Evolutionary conservation across 1,140 invertebrate genomes (phyloP).

Genomic region (Platorchestia sp.): DNA sequence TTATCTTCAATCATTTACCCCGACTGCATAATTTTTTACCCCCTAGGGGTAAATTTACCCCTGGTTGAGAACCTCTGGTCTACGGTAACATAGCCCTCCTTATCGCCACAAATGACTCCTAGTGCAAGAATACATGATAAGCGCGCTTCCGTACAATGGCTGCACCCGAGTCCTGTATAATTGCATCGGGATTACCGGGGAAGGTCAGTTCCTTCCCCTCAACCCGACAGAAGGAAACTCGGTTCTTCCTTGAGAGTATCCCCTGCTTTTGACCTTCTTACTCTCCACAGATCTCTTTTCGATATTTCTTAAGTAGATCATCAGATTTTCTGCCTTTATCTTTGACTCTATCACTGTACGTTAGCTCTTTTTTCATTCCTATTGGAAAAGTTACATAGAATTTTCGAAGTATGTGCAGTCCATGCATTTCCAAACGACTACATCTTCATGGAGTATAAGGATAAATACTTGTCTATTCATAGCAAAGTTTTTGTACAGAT

Average conservation of each 20-base stretch:
- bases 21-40: not conserved
- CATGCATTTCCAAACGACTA: not conserved
- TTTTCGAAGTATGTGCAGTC: not conserved
- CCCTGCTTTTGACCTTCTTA: not conserved
- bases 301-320: not conserved
- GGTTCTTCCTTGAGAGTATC: not conserved
- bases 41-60: not conserved
- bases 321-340: not conserved
- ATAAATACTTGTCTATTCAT: not conserved
- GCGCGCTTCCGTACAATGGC: not conserved
- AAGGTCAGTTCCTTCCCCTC: not conserved
- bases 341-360: not conserved
- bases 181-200: not conserved
- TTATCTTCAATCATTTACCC: not conserved
- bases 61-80: not conserved
- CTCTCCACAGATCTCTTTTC: not conserved
- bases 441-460: not conserved
- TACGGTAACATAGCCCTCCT: not conserved
- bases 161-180: not conserved
- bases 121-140: not conserved
- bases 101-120: not conserved
- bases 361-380: not conserved
- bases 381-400: not conserved
- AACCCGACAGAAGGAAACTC: not conserved
- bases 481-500: too few relatives aligned